Base-by-base conservation (phyloP, 2,113 vertebrate species). In the Triplophysa dalaica region DNA sequence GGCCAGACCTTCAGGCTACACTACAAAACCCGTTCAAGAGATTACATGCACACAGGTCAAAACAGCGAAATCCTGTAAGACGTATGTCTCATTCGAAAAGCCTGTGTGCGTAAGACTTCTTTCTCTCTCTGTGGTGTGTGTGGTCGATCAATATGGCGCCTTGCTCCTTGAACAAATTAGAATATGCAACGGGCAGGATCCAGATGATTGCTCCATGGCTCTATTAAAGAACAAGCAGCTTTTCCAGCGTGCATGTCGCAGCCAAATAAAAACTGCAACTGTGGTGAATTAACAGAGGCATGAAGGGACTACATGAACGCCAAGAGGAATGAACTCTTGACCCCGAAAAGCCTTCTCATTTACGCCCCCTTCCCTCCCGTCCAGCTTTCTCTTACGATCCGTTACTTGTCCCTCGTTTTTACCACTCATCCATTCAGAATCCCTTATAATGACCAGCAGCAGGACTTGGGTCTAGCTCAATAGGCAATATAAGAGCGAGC, bases 381-480 rank as follows among this genome's bases (percentile, higher is more conserved):
- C 22, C 73, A 56, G 29, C 79, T 63, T 62, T 66, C 67, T 29
- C 78, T 16, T 38, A 48, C 79, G 69, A 72, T 81, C 69, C 72
- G 61, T 79, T 74, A 52, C 81, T 72, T 74, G 74, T 68, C 58
- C 74, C 77, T 77, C 80, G 70, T 79, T 80, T 84, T 83, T 83
- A 81, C 82, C 86, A 87, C 87, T 89, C 82, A 85, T 80, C 79
- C 83, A 79, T 87, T 88, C 83, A 86, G 83, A 86, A 88, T 82
- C 84, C 79, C 77, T 86, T 86, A 86, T 91, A 91, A 92, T 92
- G 89, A 87, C 79, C 81, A 83, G 85, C 86, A 85, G 60, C 85
- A 77, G 82, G 80, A 81, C 82, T 83, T 81, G 67, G 81, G 72
- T 81, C 83, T 79, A 83, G 88, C 87, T 89, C 87, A 89, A 86